Percentiles rank a stretch among this genome's conserved stretches.
Conservation (phyloP, 2,797 vertebrate species). For the Ammospiza maritima region DNA sequence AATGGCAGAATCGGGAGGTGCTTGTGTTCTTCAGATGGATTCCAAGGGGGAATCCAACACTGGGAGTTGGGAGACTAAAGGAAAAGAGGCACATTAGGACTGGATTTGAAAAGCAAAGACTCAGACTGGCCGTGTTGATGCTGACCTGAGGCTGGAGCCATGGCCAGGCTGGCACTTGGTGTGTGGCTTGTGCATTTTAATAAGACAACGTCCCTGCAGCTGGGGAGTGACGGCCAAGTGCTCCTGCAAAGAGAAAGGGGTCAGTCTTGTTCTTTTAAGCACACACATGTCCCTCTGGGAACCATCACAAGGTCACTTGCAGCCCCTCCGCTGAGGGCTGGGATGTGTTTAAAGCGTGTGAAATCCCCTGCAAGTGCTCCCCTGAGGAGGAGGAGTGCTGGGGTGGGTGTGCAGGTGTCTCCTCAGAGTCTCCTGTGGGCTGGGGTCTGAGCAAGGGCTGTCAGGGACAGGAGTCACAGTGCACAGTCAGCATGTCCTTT, state of each 20-base stretch:
- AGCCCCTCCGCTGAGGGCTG: neutral
- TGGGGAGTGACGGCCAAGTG: neutral
- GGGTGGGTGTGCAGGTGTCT: neutral
- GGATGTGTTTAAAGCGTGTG: neutral
- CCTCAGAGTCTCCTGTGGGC: fast-evolving
- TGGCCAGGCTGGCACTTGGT: neutral
- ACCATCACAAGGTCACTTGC: neutral
- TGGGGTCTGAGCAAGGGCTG: neutral
- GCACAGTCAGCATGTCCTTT: neutral
- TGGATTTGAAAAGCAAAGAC: neutral
- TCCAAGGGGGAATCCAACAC: no score
- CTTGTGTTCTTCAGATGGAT: neutral
- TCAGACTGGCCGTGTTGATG: fast-evolving
- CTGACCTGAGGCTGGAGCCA: neutral
- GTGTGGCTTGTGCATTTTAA: neutral
- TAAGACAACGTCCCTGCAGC: neutral
- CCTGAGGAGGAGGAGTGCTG: neutral
- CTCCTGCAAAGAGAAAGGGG: neutral
- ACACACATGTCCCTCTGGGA: neutral
- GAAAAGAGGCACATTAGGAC: neutral
- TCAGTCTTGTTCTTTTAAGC: neutral
- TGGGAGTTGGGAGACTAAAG: fast-evolving
- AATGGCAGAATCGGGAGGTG: neutral
- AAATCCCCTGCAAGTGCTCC: neutral
- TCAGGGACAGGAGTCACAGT: neutral